Conservation (phyloP, 2,888 invertebrate species). For the Coelogynopora nodosa region DNA sequence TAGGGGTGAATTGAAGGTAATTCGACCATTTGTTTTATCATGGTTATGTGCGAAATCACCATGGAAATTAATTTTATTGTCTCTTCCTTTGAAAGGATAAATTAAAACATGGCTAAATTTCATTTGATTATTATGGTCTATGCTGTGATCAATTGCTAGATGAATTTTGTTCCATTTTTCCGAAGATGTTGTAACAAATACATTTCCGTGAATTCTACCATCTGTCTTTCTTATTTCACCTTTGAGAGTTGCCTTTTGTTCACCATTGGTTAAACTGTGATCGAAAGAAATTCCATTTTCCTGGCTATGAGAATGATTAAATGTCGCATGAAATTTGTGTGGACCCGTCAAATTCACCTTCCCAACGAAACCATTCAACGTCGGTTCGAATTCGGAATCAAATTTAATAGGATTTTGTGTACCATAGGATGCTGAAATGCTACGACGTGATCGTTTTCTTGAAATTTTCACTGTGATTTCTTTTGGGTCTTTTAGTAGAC, state of each 20-base stretch:
- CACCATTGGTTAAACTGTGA: neutral
- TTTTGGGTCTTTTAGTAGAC: neutral
- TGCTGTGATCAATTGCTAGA: conserved; percentile 7
- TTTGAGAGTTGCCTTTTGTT: neutral
- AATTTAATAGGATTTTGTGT: neutral
- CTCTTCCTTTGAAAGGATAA: neutral
- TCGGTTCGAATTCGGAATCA: neutral
- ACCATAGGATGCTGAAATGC: neutral
- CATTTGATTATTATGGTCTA: neutral
- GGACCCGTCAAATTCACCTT: neutral
- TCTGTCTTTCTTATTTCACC: neutral
- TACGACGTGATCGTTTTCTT: neutral
- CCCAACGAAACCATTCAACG: neutral
- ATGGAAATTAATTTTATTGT: neutral
- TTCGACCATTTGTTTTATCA: neutral
- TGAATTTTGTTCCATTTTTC: neutral
- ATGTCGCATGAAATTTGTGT: neutral
- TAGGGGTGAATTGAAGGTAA: neutral
- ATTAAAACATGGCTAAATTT: neutral
- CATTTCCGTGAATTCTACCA: neutral
- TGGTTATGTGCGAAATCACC: neutral
- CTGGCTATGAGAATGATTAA: neutral
- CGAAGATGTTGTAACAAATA: neutral
- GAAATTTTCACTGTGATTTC: neutral
- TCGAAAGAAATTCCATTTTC: neutral